Evolutionary conservation across 2,888 invertebrate species (phyloP).

Genomic region (Drosophila sordidula): DNA sequence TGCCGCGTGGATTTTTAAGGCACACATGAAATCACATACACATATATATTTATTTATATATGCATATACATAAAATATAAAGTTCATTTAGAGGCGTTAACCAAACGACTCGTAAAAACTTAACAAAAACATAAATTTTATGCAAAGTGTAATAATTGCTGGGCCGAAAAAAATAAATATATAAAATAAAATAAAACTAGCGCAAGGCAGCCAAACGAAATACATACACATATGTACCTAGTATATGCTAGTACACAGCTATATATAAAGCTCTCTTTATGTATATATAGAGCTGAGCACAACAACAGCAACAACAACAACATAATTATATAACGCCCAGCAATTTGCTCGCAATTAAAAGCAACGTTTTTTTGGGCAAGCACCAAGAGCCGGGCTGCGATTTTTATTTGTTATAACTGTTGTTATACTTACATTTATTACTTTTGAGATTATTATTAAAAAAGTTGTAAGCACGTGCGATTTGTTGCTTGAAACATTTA

Average conservation of each 20-base stretch:
- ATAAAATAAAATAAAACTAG: constrained; percentile 41
- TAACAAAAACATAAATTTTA: constrained; percentile 57
- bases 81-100: constrained; percentile 62
- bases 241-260: constrained; percentile 5
- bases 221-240: constrained; percentile 6
- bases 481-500: constrained; percentile 32
- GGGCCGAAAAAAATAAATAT: constrained; percentile 10
- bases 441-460: constrained; percentile 11
- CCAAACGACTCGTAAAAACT: constrained; percentile 35
- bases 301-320: constrained; percentile 15
- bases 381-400: constrained; percentile 2
- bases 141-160: constrained; percentile 52
- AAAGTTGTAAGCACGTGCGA: constrained; percentile 40
- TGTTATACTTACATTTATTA: constrained; percentile 16
- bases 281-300: constrained; percentile 15
- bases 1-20: constrained; percentile 54
- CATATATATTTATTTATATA: constrained; percentile 33
- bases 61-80: constrained; percentile 16
- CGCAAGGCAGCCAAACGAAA: constrained; percentile 58
- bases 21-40: constrained; percentile 9
- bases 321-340: constrained; percentile 64
- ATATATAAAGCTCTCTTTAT: constrained; percentile 9
- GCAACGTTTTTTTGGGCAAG: constrained; percentile 2
- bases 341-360: constrained; percentile 41
- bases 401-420: constrained; percentile 7